Conservation (phyloP, 2,888 invertebrate species). For the Scaptodrosophila latifasciaeformis region DNA sequence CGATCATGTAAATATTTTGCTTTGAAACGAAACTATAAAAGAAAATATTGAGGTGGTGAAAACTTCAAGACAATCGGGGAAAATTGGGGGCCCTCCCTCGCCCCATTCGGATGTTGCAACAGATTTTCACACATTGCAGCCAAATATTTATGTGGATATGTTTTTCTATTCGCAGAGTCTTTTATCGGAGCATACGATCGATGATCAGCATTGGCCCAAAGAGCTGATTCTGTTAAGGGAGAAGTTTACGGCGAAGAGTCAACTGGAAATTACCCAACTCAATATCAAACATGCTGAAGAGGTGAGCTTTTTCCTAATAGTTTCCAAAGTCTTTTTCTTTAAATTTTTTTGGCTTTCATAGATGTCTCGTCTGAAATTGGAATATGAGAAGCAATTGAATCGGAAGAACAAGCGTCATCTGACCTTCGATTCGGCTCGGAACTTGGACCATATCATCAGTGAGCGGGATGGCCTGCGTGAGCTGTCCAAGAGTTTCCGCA, state of each 20-base stretch:
- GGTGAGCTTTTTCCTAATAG: slow-evolving; percentile 71
- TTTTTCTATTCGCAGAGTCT: slow-evolving; percentile 77
- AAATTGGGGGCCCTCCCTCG: no score
- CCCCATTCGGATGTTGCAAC: slow-evolving; percentile 30
- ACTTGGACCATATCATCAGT: slow-evolving; percentile 71
- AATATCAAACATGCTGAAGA: slow-evolving; percentile 79
- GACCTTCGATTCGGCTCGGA: slow-evolving; percentile 73
- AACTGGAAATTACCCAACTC: slow-evolving; percentile 78
- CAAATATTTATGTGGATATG: background rate
- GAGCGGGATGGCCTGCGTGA: slow-evolving; percentile 81
- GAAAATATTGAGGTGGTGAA: no score
- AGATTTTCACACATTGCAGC: slow-evolving; percentile 29
- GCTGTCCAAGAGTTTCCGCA: slow-evolving; percentile 80
- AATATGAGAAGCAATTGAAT: slow-evolving; percentile 74
- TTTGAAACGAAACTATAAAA: no score
- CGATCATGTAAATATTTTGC: slow-evolving; percentile 52
- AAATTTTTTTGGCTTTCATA: slow-evolving; percentile 27
- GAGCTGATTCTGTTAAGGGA: slow-evolving; percentile 84
- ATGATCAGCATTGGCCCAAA: slow-evolving; percentile 84
- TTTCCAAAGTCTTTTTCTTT: slow-evolving; percentile 1
- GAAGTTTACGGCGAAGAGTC: slow-evolving; percentile 82
- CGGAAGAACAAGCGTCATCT: slow-evolving; percentile 74
- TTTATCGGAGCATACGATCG: slow-evolving; percentile 81
- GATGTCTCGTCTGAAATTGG: slow-evolving; percentile 75
- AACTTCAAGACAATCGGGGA: no score